Evolutionary conservation across 53 echinoderm and acorn worm genomes (phyloP), one percentile per base, ranked within the genome.

Genomic region (Pentamera pediparva): DNA sequence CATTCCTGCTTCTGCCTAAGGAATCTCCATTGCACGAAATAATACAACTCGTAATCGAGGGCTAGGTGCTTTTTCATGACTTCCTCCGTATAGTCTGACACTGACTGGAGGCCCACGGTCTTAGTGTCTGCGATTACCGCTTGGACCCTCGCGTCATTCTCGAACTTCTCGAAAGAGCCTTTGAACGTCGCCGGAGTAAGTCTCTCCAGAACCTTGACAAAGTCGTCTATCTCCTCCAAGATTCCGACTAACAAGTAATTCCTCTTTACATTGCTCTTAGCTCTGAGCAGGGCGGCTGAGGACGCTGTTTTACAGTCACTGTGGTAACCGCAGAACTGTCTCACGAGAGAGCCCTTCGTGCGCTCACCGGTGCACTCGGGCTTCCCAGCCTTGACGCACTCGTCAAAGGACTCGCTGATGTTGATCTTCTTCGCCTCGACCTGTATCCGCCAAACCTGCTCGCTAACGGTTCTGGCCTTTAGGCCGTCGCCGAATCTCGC

Each of bases 11-110:
- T 67, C 31, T 67, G 67, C 30, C 30, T 40, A 25, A 67, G 20
- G 29, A 67, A 67, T 15, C 67, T 24, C 67, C 67, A 67, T n/a
- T 67, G 67, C 29, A 67, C 30, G 45, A 67, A 67, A 28, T 47
- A 67, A 37, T 67, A 67, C 26, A 67, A 67, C 4, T 67, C 67
- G 21, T 40, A 67, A 67, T 67, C 67, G 13, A 67, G 18, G 30
- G 67, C 39, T 22, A 67, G 41, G 29, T 67, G 67, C 45, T 67
- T 67, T 21, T 15, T 67, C 15, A 67, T 26, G 8, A 67, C 17
- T 13, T 17, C 67, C 45, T 41, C 45, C 3, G 67, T 41, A 4
- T 12, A 2, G 4, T 67, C 67, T 5, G 43, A 37, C 12, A 67
- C 67, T 43, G 37, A 37, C 29, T 67, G 29, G 11, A 67, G 2